Percentiles rank a stretch among this genome's conserved stretches.
Evolutionary conservation across 2,888 invertebrate genomes (phyloP).

Genomic region (Helicoverpa assulta): DNA sequence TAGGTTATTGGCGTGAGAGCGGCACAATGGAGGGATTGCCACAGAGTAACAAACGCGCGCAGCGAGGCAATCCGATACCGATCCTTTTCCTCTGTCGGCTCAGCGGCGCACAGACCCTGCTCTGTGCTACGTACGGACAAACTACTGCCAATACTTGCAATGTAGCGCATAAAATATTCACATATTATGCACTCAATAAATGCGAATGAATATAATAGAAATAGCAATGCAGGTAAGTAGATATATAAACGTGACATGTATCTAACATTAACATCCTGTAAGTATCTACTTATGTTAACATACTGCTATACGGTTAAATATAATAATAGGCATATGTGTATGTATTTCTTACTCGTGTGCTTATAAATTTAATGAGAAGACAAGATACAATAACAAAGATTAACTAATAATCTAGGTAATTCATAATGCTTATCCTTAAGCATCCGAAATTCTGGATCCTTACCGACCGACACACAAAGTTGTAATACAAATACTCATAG

Average conservation of each 20-base stretch:
- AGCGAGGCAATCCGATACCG: constrained; percentile 35
- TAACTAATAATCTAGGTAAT: background rate
- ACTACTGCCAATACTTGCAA: background rate
- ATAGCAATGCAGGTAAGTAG: too few relatives aligned
- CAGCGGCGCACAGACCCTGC: constrained; percentile 3
- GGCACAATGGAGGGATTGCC: background rate
- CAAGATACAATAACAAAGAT: too few relatives aligned
- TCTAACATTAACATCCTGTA: too few relatives aligned
- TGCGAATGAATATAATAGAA: too few relatives aligned
- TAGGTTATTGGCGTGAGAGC: background rate
- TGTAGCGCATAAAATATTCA: background rate
- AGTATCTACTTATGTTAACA: too few relatives aligned
- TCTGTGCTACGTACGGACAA: background rate
- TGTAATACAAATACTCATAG: background rate
- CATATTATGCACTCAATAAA: background rate
- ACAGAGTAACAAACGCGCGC: constrained; percentile 23
- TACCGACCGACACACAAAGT: too few relatives aligned
- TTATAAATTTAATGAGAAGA: too few relatives aligned
- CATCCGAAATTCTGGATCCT: too few relatives aligned
- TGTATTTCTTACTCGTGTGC: too few relatives aligned
- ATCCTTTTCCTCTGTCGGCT: constrained; percentile 36
- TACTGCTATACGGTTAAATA: too few relatives aligned
- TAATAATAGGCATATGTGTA: too few relatives aligned
- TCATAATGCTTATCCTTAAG: background rate
- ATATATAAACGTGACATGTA: too few relatives aligned